Conservation (phyloP, 2,797 vertebrate genomes). For the Babyrousa celebensis region DNA sequence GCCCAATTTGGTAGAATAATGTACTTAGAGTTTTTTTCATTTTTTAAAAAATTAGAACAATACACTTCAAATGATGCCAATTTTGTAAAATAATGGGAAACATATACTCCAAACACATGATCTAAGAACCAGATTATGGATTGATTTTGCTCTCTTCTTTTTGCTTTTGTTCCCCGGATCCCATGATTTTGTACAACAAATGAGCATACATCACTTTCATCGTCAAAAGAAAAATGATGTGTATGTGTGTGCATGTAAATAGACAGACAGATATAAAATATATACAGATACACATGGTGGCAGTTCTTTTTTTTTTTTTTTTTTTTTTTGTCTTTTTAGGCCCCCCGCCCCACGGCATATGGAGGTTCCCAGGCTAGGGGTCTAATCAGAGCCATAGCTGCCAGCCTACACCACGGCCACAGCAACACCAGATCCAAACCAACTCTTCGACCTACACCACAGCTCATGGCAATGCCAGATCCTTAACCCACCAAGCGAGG, state of each 20-base stretch:
- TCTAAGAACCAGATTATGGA: conserved; percentile 17
- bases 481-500: no score
- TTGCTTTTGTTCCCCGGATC: not conserved
- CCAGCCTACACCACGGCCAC: no score
- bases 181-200: conserved; percentile 32
- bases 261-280: not conserved
- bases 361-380: no score
- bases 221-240: not conserved
- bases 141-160: not conserved
- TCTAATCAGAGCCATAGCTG: no score
- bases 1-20: conserved; percentile 29
- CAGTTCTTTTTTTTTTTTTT: not conserved
- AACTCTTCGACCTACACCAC: no score
- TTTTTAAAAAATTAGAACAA: conserved; percentile 32
- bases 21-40: not conserved
- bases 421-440: no score
- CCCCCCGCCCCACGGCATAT: no score
- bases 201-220: not conserved
- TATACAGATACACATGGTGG: not conserved
- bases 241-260: not conserved
- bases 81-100: conserved; percentile 23
- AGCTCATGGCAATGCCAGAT: no score
- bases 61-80: conserved; percentile 8
- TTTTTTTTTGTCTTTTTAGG: no score
- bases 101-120: conserved; percentile 1